Evolutionary conservation across 2,888 invertebrate species (phyloP).

Genomic region (Pemphredon lugubris): DNA sequence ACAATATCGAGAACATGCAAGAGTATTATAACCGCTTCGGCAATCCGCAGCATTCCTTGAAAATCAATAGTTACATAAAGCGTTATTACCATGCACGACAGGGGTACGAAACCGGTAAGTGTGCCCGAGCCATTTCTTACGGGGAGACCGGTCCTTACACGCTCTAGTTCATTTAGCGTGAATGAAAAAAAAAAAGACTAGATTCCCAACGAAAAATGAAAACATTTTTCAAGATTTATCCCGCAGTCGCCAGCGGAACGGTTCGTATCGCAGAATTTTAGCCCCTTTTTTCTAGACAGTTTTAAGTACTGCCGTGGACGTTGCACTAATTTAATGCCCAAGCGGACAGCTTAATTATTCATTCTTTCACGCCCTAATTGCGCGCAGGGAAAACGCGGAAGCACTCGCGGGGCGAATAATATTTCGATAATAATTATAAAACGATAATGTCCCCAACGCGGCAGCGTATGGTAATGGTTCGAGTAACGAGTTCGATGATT

Average conservation of each 20-base stretch:
- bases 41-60: slow-evolving; percentile 35
- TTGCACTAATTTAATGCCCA: background rate
- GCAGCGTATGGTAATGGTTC: too few species aligned
- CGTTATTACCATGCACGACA: slow-evolving; percentile 39
- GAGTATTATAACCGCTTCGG: slow-evolving; percentile 32
- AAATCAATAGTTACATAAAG: slow-evolving; percentile 58
- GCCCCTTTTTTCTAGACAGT: background rate
- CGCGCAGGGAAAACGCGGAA: background rate
- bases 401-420: background rate
- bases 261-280: slow-evolving; percentile 1
- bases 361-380: slow-evolving; percentile 9
- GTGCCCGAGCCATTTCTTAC: slow-evolving; percentile 8
- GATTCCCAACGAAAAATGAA: slow-evolving; percentile 16
- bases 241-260: background rate
- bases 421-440: background rate
- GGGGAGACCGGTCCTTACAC: slow-evolving; percentile 44
- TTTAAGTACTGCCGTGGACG: too few species aligned
- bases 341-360: background rate
- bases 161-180: slow-evolving; percentile 45
- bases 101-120: slow-evolving; percentile 42
- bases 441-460: too few species aligned
- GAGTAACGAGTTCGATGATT: slow-evolving; percentile 68
- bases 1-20: too few species aligned
- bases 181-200: slow-evolving; percentile 18
- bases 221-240: slow-evolving; percentile 1